Base-by-base conservation (phyloP, 1,140 invertebrate genomes). In the Laodelphax striatellus region DNA sequence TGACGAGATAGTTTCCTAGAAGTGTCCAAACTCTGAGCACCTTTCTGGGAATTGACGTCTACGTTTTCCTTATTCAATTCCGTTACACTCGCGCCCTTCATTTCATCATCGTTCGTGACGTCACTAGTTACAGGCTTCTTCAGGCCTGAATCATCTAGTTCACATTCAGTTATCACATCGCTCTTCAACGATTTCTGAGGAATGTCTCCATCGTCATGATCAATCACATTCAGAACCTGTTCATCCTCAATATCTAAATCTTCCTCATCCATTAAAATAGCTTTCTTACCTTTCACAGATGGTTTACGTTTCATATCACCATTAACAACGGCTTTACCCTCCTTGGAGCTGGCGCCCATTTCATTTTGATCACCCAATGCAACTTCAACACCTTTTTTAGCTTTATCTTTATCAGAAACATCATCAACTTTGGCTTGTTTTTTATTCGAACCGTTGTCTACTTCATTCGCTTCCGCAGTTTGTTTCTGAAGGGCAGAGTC, bases 361-460 rank as follows among this genome's bases (percentile, higher is more conserved):
- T 38, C 34, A 13, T 38, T 38, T 38, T 38, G 34, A 38, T 38
- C 34, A 38, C 34, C 34, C 10, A 9, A 38, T 38, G 4, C 11
- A 13, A 38, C 34, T 38, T 38, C 2, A 14, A 41, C 55, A 16
- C 19, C 24, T 16, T n/a, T 41, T 61, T 46, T 46, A 57, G 34
- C 19, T 14, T 56, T 61, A 17, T 14, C 46, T 55, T 34, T 55
- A 34, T 8, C 5, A 55, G 58, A 34, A 38, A n/a, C 53, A 44
- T 21, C 22, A 52, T 54, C 34, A 53, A 44, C 53, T 42, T 65
- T 57, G 14, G 60, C 50, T 56, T 62, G 46, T 50, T 61, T 56
- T 13, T 42, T 38, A 38, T 38, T 38, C 11, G 34, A 38, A 13
- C 34, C 34, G 10, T 38, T 9, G 10, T 38, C 11, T 2, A 9